Evolutionary conservation across 2,888 invertebrate species (phyloP).

Genomic region (Eilema depressum): DNA sequence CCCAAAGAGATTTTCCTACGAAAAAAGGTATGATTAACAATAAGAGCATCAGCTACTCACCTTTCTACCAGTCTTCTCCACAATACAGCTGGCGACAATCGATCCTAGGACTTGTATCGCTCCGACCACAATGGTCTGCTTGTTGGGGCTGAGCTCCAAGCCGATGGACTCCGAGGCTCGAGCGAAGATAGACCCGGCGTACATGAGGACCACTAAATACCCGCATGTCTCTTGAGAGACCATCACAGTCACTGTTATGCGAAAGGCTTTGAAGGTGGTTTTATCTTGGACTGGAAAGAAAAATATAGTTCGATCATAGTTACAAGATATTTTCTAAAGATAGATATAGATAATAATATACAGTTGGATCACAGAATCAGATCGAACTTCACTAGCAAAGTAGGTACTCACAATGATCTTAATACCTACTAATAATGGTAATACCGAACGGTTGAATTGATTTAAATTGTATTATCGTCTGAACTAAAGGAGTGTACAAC

Average conservation of each 20-base stretch:
- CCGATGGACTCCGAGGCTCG: constrained; percentile 78
- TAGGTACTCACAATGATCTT: no score
- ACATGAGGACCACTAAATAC: constrained; percentile 82
- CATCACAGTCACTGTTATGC: constrained; percentile 81
- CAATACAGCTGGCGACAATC: constrained; percentile 80
- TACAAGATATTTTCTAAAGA: no score
- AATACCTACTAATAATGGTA: no score
- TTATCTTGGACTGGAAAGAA: constrained; percentile 77
- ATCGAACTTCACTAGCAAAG: no score
- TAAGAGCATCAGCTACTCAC: constrained; percentile 48
- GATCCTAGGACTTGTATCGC: constrained; percentile 79
- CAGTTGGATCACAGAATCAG: no score
- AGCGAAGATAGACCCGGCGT: constrained; percentile 82
- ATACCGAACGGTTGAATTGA: no score
- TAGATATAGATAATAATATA: no score
- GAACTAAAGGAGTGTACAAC: no score
- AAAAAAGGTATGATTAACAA: background rate
- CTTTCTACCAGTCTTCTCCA: constrained; percentile 82
- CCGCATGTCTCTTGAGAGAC: constrained; percentile 82
- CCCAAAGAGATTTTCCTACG: no score
- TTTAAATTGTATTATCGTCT: no score
- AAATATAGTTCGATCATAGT: background rate
- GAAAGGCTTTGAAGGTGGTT: constrained; percentile 80
- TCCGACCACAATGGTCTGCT: constrained; percentile 82
- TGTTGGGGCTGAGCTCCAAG: constrained; percentile 78